A percentile compares a stretch with the other conserved stretches of the same genome.
phyloP scores from a whole-genome alignment of 1,140 invertebrate species.

The Dreissena rostriformis region DNA sequence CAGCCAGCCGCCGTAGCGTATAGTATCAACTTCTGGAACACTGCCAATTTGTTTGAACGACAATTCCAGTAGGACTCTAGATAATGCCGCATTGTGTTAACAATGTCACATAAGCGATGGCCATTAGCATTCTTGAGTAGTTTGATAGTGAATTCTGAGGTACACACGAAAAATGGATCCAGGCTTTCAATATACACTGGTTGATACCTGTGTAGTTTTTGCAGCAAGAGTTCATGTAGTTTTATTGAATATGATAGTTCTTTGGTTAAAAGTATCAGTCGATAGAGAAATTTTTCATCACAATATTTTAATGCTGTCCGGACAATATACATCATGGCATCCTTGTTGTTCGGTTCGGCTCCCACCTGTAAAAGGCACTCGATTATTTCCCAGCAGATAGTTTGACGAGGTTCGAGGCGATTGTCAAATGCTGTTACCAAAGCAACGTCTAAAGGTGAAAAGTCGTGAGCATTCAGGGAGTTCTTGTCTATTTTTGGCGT shows the following conservation, averaged over 20 bases:
- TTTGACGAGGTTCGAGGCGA: constrained; percentile 61
- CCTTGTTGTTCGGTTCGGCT: constrained; percentile 64
- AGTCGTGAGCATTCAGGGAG: constrained; percentile 63
- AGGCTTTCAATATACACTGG: constrained; percentile 62
- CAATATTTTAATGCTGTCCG: constrained; percentile 66
- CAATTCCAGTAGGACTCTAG: constrained; percentile 67
- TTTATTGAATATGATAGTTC: constrained; percentile 53
- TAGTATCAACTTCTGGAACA: constrained; percentile 60
- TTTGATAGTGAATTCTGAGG: constrained; percentile 66
- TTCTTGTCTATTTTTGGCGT: constrained; percentile 61
- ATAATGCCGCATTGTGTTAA: constrained; percentile 66
- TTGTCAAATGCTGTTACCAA: constrained; percentile 67
- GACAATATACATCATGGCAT: constrained; percentile 71
- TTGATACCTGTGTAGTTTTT: constrained; percentile 69
- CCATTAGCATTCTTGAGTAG: constrained; percentile 59
- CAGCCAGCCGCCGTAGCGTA: constrained; percentile 65
- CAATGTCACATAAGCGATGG: constrained; percentile 44
- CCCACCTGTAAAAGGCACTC: constrained; percentile 60
- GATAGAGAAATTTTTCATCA: constrained; percentile 63
- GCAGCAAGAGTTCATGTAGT: constrained; percentile 62
- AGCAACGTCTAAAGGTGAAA: constrained; percentile 67
- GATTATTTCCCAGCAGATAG: constrained; percentile 68
- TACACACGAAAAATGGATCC: constrained; percentile 58
- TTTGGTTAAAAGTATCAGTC: constrained; percentile 57
- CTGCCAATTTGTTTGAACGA: constrained; percentile 37